Conservation (phyloP, 2,797 vertebrate species). For the Poeciliopsis paucimaculata region DNA sequence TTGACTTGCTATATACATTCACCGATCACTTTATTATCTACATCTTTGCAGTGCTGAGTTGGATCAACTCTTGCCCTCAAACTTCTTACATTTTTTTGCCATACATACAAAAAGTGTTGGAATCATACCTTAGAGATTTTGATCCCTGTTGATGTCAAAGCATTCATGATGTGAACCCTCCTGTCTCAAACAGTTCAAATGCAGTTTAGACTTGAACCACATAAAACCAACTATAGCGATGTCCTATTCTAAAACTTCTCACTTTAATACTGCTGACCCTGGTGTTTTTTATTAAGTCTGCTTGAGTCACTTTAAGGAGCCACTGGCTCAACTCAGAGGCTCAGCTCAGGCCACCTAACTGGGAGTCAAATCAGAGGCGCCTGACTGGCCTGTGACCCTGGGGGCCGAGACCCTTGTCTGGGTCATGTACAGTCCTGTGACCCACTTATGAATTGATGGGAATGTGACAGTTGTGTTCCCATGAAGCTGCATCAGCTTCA, state of each 20-base stretch:
- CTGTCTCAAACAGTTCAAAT: background rate
- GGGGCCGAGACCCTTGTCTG: slow-evolving; percentile 86
- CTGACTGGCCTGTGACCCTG: slow-evolving; percentile 89
- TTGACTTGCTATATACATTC: background rate
- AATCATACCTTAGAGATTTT: background rate
- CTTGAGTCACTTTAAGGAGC: slow-evolving; percentile 63
- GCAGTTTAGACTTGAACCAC: slow-evolving; percentile 8
- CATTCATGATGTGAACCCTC: background rate
- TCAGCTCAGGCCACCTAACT: slow-evolving; percentile 70
- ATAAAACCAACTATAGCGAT: slow-evolving; percentile 19
- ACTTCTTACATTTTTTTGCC: background rate
- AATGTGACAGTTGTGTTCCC: slow-evolving; percentile 80
- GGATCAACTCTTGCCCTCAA: background rate
- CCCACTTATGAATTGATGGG: slow-evolving; percentile 81
- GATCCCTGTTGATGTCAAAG: background rate
- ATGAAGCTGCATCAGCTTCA: slow-evolving; percentile 71
- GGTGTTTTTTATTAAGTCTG: slow-evolving; percentile 48
- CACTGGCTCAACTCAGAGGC: slow-evolving; percentile 59
- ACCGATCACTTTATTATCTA: background rate
- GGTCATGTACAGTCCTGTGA: slow-evolving; percentile 80
- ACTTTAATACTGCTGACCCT: slow-evolving; percentile 59
- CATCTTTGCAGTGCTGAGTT: background rate
- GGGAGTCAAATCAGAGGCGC: slow-evolving; percentile 79
- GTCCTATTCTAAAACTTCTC: slow-evolving; percentile 43
- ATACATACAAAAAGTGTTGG: background rate